Evolutionary conservation across 2,797 vertebrate genomes (phyloP), one percentile per base, ranked within the genome.

Genomic region (Limnodromus scolopaceus): DNA sequence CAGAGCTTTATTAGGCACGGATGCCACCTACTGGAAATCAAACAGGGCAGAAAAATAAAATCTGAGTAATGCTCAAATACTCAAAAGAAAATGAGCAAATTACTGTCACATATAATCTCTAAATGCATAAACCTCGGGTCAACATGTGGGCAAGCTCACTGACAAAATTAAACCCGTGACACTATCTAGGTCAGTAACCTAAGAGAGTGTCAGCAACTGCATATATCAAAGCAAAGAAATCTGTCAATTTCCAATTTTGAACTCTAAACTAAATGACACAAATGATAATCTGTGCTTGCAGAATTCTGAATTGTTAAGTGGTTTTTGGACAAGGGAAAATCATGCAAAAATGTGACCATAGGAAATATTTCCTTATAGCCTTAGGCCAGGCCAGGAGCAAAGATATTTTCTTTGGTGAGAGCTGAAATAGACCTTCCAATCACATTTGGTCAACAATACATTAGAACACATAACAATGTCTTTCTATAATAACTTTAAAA

Each of bases 11-110:
- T 58, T 89, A 76, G 68, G 38, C 38, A 69, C 7, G 66, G 34
- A 65, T 93, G 91, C 70, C 94, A 95, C 70, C 87, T 95, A 79
- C 84, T 87, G 91, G 87, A 91, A 84, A 54, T 43, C 24, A 69
- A 4, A 17, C 43, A 71, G 76, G 46, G 34, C 25, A 82, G 14
- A 79, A 92, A 84, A 51, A 24, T 34, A 5, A 72, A 28, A 58
- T 51, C 13, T 63, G 28, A 64, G 25, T 11, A 23, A 20, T 28
- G 9, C 17, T 53, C 20, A 81, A 83, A 61, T 41, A 57, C 2
- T 13, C 23, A 49, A 76, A 80, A 53, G 14, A 55, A 94, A 88
- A 74, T 3, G 1, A 72, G 4, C 36, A 13, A 79, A 79, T 60
- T 88, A 18, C 2, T 48, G 13, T 53, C 28, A 45, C 2, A 25